Percentiles rank a stretch among this genome's conserved stretches.
Evolutionary conservation across 2,888 invertebrate genomes (phyloP).

Genomic region (Noctua comes): DNA sequence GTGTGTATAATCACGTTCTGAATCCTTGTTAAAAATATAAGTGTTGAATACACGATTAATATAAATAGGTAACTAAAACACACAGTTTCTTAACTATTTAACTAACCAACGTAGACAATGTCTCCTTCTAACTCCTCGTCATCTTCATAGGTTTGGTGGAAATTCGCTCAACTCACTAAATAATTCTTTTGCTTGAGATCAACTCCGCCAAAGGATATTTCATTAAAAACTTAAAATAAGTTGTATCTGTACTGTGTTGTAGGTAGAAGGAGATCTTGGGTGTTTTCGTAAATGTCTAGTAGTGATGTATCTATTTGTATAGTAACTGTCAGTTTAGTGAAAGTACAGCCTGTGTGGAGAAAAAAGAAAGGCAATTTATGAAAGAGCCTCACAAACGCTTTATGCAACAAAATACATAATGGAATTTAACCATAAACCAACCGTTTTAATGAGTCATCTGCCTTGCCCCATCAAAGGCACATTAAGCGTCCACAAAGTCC

Average conservation of each 20-base stretch:
- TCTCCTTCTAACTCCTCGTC: not conserved
- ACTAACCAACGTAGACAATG: slow-evolving; percentile 24
- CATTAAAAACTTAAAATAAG: slow-evolving; percentile 87
- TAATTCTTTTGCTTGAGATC: slow-evolving; percentile 80
- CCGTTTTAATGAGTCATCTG: too few relatives aligned
- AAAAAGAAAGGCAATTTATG: not conserved
- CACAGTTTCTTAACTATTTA: slow-evolving; percentile 6
- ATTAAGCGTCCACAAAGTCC: too few relatives aligned
- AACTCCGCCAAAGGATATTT: slow-evolving; percentile 82
- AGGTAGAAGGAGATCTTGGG: slow-evolving; percentile 18
- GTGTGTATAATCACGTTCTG: not conserved
- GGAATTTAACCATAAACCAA: not conserved
- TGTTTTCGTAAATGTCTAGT: not conserved
- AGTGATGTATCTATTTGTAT: not conserved
- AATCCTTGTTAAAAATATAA: not conserved
- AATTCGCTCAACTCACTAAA: slow-evolving; percentile 70
- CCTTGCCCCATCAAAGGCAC: too few relatives aligned
- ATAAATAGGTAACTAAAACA: not conserved
- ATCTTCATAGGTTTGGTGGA: slow-evolving; percentile 40
- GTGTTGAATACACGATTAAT: not conserved
- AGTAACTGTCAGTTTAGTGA: not conserved
- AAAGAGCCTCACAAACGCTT: not conserved
- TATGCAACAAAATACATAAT: not conserved
- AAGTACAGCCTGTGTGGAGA: not conserved
- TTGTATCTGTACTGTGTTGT: slow-evolving; percentile 78